phyloP scores from a whole-genome alignment of 2,797 vertebrate genomes.

The Peromyscus aztecus region DNA sequence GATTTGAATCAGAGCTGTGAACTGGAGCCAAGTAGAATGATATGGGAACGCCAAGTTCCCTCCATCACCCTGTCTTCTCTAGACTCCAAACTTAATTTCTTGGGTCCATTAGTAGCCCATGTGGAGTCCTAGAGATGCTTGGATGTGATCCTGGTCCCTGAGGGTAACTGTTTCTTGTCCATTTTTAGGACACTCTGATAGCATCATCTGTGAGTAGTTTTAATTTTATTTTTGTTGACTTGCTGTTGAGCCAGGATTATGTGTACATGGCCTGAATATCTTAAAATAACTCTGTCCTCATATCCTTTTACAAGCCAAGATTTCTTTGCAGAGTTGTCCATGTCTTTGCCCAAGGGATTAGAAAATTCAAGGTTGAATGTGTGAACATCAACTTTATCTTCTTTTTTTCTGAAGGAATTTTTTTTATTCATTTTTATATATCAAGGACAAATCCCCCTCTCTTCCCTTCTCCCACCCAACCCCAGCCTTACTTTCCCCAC shows the following conservation, averaged over 20 bases:
- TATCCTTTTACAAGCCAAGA: conserved; percentile 42
- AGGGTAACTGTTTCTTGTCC: neutral
- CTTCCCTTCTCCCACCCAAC: no score
- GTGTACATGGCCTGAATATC: conserved; percentile 18
- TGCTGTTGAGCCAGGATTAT: neutral
- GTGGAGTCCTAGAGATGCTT: neutral
- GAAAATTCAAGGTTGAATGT: neutral
- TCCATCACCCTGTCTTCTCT: fast-evolving
- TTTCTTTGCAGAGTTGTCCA: conserved; percentile 43
- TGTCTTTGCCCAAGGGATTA: neutral
- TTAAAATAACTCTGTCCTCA: conserved; percentile 2
- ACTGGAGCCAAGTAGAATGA: neutral
- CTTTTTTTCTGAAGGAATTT: no score
- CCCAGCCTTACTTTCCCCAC: no score
- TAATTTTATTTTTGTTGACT: neutral
- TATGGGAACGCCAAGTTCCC: neutral
- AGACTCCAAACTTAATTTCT: neutral
- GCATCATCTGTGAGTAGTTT: neutral
- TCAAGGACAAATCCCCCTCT: no score
- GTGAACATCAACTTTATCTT: neutral
- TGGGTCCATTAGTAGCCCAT: fast-evolving
- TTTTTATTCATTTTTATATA: no score
- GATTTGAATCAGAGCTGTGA: neutral
- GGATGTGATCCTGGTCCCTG: neutral
- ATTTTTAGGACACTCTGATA: neutral